Percentiles rank a stretch among this genome's conserved stretches.
These are phyloP conservation scores for Camponotus fellah DNA, from an alignment of 2,888 invertebrate species.

Conservation along the genomic window DNA sequence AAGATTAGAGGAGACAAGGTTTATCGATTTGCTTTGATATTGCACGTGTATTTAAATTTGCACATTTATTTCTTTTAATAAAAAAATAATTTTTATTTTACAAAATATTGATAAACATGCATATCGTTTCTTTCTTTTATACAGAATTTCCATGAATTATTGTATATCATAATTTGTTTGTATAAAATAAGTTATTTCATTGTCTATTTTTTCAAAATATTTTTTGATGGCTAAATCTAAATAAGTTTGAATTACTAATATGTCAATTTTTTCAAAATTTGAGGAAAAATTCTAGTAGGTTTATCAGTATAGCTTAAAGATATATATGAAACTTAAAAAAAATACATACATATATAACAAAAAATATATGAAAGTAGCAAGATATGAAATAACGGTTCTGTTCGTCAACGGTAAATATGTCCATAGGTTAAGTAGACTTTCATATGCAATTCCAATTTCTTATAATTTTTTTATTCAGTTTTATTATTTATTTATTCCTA, in stretches of 20 bases:
- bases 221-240: neutral
- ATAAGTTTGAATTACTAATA: neutral
- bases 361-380: neutral
- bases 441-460: neutral
- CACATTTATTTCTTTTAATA: neutral
- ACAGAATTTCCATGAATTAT: neutral
- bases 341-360: neutral
- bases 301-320: neutral
- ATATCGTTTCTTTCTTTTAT: too few species aligned
- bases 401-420: neutral
- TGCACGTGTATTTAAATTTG: neutral
- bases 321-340: neutral
- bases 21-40: neutral
- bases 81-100: neutral
- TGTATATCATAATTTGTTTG: too few species aligned
- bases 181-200: neutral
- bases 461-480: neutral
- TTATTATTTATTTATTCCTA: neutral
- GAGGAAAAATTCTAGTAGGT: neutral
- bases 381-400: conserved; percentile 5
- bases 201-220: neutral
- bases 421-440: neutral
- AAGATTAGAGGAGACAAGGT: neutral
- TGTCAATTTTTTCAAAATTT: neutral
- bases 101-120: neutral